These are phyloP conservation scores for Agrilus mali DNA, from an alignment of 2,888 invertebrate genomes.

Conservation along the genomic window DNA sequence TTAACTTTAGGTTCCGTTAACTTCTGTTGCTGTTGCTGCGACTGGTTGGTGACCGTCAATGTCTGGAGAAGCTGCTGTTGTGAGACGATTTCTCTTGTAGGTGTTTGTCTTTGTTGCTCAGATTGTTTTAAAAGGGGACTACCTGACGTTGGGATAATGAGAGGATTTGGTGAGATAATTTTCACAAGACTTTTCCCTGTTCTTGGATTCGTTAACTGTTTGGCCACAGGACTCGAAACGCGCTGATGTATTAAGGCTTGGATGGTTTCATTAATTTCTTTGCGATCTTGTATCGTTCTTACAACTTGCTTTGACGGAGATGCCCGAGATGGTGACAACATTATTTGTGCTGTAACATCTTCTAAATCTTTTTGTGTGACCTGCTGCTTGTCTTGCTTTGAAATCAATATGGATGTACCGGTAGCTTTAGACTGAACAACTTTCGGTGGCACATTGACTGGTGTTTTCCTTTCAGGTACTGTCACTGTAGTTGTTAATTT, in stretches of 20 bases:
- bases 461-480: too few species aligned
- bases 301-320: too few species aligned
- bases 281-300: conserved; percentile 17
- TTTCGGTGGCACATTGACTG: too few species aligned
- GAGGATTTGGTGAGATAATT: conserved; percentile 30
- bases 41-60: conserved; percentile 23
- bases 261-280: conserved; percentile 29
- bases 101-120: conserved; percentile 20
- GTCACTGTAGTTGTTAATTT: too few species aligned
- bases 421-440: too few species aligned
- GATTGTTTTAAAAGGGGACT: conserved; percentile 25
- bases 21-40: conserved; percentile 21
- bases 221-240: conserved; percentile 25
- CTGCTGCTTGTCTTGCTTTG: too few species aligned
- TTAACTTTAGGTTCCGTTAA: conserved; percentile 13
- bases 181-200: conserved; percentile 28
- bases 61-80: conserved; percentile 29
- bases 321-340: too few species aligned
- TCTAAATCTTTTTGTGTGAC: too few species aligned
- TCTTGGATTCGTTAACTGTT: conserved; percentile 13
- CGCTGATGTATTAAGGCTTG: conserved; percentile 27
- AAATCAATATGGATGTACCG: too few species aligned
- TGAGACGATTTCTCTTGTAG: conserved; percentile 18
- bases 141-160: conserved; percentile 36
- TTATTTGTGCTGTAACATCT: too few species aligned